Conservation (phyloP, 1,140 invertebrate genomes). For the Idris sp. region DNA sequence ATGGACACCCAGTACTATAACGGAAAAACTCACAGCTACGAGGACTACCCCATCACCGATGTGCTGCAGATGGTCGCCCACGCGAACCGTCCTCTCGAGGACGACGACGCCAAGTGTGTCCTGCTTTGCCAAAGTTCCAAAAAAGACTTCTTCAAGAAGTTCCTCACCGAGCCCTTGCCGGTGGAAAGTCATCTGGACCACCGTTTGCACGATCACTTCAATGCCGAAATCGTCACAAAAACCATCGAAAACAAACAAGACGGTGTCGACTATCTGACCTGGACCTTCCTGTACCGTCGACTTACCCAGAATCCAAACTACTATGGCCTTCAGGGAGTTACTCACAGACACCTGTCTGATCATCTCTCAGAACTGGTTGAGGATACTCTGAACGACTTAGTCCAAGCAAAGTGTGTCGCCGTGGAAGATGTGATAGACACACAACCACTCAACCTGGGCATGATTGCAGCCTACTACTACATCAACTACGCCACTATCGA, state of each 20-base stretch:
- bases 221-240: conserved; percentile 99
- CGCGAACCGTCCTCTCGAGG: conserved; percentile 90
- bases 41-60: conserved; percentile 98
- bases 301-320: conserved; percentile 99
- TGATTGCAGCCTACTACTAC: conserved; percentile 99
- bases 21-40: conserved; percentile 94
- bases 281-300: conserved; percentile 98
- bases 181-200: conserved; percentile 99
- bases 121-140: conserved; percentile 98
- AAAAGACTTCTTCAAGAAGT: conserved; percentile 99
- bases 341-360: conserved; percentile 97
- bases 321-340: conserved; percentile 92
- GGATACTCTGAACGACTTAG: conserved; percentile 95
- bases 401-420: conserved; percentile 98
- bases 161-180: conserved; percentile 97
- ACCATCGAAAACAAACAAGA: conserved; percentile 99
- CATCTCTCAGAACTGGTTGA: conserved; percentile 99
- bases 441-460: conserved; percentile 96
- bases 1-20: conserved; percentile 99
- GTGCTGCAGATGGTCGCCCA: conserved; percentile 98
- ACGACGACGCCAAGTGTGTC: conserved; percentile 97
- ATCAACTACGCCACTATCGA: conserved; percentile 99
- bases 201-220: conserved; percentile 98
- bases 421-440: conserved; percentile 99
- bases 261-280: conserved; percentile 99